Percentiles rank a stretch among this genome's conserved stretches.
Conservation (phyloP, 2,888 invertebrate genomes). For the Omphaloscelis lunosa region DNA sequence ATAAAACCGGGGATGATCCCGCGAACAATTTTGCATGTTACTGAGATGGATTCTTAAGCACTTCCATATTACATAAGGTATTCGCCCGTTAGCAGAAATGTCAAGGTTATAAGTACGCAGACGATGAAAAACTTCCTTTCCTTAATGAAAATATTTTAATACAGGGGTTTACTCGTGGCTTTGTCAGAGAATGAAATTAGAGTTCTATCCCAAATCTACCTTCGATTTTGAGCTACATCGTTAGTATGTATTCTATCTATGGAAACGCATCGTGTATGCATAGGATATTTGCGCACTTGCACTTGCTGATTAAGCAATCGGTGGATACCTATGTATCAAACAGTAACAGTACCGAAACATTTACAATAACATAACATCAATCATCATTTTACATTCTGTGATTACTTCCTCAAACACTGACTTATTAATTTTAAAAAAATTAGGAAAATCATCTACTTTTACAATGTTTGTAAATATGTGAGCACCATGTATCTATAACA, state of each 20-base stretch:
- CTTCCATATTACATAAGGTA: slow-evolving; percentile 46
- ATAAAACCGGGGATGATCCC: slow-evolving; percentile 28
- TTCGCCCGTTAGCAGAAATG: slow-evolving; percentile 49
- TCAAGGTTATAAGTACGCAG: slow-evolving; percentile 35
- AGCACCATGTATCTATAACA: no score
- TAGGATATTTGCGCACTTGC: slow-evolving; percentile 34
- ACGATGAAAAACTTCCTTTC: slow-evolving; percentile 41
- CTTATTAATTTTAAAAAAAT: no score
- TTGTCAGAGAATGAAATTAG: slow-evolving; percentile 23
- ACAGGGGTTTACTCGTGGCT: slow-evolving; percentile 10
- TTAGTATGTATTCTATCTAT: slow-evolving; percentile 26
- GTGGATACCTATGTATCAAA: neutral
- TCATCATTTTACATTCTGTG: no score
- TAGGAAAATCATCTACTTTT: no score
- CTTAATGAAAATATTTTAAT: slow-evolving; percentile 53
- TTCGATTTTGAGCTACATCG: slow-evolving; percentile 35
- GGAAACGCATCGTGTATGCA: slow-evolving; percentile 8
- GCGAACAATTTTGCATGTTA: slow-evolving; percentile 34
- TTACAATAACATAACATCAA: neutral
- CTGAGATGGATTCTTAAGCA: slow-evolving; percentile 36
- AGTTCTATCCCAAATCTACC: slow-evolving; percentile 18
- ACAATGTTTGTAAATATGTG: no score
- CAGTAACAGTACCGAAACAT: neutral
- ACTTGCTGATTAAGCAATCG: slow-evolving; percentile 47
- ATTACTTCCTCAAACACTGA: no score